Conservation (phyloP, 2,888 invertebrate species). For the Dynastes tityus region DNA sequence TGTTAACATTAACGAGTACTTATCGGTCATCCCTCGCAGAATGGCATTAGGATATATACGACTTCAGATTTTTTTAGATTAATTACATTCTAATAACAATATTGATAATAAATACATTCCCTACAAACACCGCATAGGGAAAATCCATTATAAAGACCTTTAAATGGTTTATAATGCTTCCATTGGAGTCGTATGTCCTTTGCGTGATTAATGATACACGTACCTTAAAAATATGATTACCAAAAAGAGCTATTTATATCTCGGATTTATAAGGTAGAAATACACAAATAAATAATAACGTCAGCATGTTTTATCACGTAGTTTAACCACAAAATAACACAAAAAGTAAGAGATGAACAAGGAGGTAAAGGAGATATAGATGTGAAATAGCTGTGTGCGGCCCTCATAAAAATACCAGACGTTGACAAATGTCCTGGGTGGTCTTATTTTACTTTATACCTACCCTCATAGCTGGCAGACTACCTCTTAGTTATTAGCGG, state of each 20-base stretch:
- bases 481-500: slow-evolving; percentile 32
- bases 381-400: slow-evolving; percentile 29
- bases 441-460: slow-evolving; percentile 50
- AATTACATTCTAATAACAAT: not conserved
- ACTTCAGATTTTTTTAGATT: too few species aligned
- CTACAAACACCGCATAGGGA: too few species aligned
- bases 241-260: slow-evolving; percentile 16
- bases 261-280: slow-evolving; percentile 13
- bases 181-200: not conserved
- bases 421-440: slow-evolving; percentile 53
- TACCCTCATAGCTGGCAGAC: slow-evolving; percentile 38
- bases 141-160: too few species aligned
- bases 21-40: too few species aligned
- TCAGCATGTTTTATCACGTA: slow-evolving; percentile 18
- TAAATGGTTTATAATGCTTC: not conserved
- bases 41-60: too few species aligned
- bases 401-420: slow-evolving; percentile 48
- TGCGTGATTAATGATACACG: slow-evolving; percentile 22
- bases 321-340: slow-evolving; percentile 32
- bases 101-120: not conserved
- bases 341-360: slow-evolving; percentile 20
- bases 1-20: too few species aligned
- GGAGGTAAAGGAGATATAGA: slow-evolving; percentile 15
- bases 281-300: slow-evolving; percentile 7
- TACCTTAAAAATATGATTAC: slow-evolving; percentile 11